phyloP scores from a whole-genome alignment of 1,140 invertebrate genomes.

The Holcopasites calliopsidis region DNA sequence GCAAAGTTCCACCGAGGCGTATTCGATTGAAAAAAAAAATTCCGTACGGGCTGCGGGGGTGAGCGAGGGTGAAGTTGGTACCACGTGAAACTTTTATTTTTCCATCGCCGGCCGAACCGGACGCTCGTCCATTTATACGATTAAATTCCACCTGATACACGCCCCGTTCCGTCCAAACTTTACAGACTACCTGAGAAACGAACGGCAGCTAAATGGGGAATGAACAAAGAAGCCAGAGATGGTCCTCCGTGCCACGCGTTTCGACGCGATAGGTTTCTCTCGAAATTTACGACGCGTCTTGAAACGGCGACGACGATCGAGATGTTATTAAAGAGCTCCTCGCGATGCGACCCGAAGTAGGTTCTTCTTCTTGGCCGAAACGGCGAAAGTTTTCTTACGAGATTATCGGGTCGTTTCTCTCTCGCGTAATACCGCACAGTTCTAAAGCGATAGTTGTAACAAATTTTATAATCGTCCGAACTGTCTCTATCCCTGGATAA shows the following conservation, averaged over 20 bases:
- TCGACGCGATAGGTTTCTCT: neutral
- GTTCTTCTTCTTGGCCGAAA: neutral
- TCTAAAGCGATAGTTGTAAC: too few relatives aligned
- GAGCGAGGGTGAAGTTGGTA: neutral
- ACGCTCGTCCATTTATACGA: slow-evolving; percentile 68
- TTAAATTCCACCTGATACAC: slow-evolving; percentile 68
- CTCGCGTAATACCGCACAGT: too few relatives aligned
- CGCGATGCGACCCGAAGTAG: neutral
- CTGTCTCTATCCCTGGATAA: too few relatives aligned
- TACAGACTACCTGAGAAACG: slow-evolving; percentile 60
- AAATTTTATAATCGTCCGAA: too few relatives aligned
- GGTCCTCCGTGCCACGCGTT: neutral
- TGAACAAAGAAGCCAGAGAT: slow-evolving; percentile 6
- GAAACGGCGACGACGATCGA: slow-evolving; percentile 3
- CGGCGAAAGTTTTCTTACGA: neutral
- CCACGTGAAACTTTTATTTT: slow-evolving; percentile 64
- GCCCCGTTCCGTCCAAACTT: slow-evolving; percentile 52
- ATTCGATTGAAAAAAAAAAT: slow-evolving; percentile 67
- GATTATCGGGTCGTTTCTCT: too few relatives aligned
- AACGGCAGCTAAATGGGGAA: neutral
- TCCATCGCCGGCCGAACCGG: slow-evolving; percentile 33
- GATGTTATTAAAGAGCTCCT: slow-evolving; percentile 8
- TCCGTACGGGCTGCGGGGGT: slow-evolving; percentile 18
- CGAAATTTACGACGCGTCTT: slow-evolving; percentile 14
- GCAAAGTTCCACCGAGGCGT: slow-evolving; percentile 56